Evolutionary conservation across 1,140 invertebrate species (phyloP), one percentile per base, ranked within the genome.

Genomic region (Harpegnathos saltator): DNA sequence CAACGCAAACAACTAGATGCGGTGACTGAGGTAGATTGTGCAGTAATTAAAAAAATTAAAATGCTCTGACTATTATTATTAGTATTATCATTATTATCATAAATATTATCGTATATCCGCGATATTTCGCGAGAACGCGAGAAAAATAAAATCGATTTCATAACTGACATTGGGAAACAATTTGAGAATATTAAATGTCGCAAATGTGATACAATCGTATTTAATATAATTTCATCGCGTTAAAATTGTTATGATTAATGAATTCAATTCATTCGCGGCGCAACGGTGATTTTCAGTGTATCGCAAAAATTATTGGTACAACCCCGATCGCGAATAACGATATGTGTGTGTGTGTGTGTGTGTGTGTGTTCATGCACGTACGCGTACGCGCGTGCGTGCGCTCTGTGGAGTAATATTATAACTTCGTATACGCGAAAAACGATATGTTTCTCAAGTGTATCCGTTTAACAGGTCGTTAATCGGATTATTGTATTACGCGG

Each of bases 391-490:
- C 29, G 29, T 54, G 65, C 59, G 59, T 33, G 17, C n/a, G 22
- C 66, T 62, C 82, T 54, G 48, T 54, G 61, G 38, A 3, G 11
- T n/a, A 12, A 26, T 38, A 77, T 84, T 80, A 66, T 52, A 87
- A 62, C 69, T 68, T 65, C 68, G 33, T 44, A 58, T 61, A 38
- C 38, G 50, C 59, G 62, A 87, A 69, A 86, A 84, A 86, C 85
- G 81, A 87, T 87, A 87, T 75, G 85, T 63, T 87, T 52, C 85
- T 80, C 85, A 68, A 87, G 68, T 78, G 62, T 75, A 72, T 69
- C 69, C 62, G 56, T 86, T 38, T 87, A 88, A 86, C 82, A 88
- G 85, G 65, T 87, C 69, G 82, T 87, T 88, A 88, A 88, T 88
- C 85, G 85, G 86, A 86, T 87, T 86, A 86, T 87, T 75, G 69